phyloP scores from a whole-genome alignment of 2,113 vertebrate species.

The Chionomys nivalis region DNA sequence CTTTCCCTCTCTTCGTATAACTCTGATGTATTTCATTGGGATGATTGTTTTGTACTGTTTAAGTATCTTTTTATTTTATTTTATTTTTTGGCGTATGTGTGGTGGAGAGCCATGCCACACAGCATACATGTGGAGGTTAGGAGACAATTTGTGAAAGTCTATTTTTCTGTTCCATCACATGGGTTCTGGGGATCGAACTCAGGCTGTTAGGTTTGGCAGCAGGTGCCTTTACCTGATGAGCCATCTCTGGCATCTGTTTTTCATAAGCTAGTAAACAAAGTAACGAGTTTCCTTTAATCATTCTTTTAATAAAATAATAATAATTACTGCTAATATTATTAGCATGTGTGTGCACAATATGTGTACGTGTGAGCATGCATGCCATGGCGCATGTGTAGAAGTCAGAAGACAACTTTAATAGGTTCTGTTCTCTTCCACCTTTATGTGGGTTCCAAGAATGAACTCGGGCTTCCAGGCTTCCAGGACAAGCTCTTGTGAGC shows the following conservation, averaged over 20 bases:
- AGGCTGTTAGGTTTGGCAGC: too few species aligned
- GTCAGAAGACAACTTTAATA: not conserved
- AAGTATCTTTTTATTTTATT: not conserved
- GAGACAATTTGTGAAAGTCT: not conserved
- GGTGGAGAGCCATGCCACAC: too few species aligned
- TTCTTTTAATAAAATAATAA: not conserved
- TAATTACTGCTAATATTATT: too few species aligned
- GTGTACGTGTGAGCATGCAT: not conserved
- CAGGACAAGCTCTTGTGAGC: not conserved
- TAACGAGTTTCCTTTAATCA: not conserved
- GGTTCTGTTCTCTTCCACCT: not conserved
- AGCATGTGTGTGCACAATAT: not conserved
- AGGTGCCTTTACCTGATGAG: not conserved
- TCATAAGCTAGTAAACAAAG: not conserved
- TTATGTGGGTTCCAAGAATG: not conserved
- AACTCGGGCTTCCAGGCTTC: not conserved
- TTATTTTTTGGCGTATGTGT: not conserved
- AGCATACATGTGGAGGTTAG: too few species aligned
- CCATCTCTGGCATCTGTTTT: not conserved
- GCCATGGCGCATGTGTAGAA: not conserved
- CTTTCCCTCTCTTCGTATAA: not conserved
- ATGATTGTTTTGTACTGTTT: not conserved
- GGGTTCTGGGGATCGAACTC: not conserved
- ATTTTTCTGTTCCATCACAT: not conserved
- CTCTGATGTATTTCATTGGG: not conserved